phyloP scores from a whole-genome alignment of 2,888 invertebrate species.

The Cosmorhoe ocellata region DNA sequence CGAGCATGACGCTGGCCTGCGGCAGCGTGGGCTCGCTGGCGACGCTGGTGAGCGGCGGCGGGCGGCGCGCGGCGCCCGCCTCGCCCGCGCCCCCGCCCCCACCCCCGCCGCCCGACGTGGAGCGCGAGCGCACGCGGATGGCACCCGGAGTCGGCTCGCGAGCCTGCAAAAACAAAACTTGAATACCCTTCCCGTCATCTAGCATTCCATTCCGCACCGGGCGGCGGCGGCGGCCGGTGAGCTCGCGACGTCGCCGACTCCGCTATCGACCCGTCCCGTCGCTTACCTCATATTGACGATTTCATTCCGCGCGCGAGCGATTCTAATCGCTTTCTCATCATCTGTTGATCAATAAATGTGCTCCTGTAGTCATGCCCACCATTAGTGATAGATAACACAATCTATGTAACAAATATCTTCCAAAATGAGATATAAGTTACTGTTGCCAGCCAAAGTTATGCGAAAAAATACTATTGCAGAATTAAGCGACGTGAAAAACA shows the following conservation, averaged over 20 bases:
- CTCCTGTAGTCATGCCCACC: constrained; percentile 45
- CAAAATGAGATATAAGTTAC: constrained; percentile 17
- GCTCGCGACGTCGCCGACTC: not conserved
- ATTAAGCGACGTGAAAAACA: no score
- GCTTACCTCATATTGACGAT: constrained; percentile 45
- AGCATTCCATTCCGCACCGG: no score
- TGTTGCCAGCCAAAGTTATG: constrained; percentile 11
- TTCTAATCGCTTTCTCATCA: constrained; percentile 52
- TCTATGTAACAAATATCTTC: constrained; percentile 21
- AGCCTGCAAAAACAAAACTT: constrained; percentile 44
- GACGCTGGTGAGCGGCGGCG: constrained; percentile 86
- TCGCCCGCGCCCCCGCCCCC: constrained; percentile 17
- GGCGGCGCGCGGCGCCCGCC: constrained; percentile 66
- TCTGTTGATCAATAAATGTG: constrained; percentile 56
- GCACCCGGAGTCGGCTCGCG: constrained; percentile 57
- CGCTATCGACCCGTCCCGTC: not conserved
- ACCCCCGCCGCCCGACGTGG: constrained; percentile 63
- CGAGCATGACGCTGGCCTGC: constrained; percentile 89
- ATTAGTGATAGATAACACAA: constrained; percentile 34
- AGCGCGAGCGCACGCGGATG: constrained; percentile 67
- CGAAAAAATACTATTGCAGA: constrained; percentile 5
- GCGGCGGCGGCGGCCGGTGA: no score
- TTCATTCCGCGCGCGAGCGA: constrained; percentile 47
- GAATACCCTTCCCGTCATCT: no score
- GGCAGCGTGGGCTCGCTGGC: constrained; percentile 89